Conservation (phyloP, 2,797 vertebrate species). For the Cichlasoma orientale region DNA sequence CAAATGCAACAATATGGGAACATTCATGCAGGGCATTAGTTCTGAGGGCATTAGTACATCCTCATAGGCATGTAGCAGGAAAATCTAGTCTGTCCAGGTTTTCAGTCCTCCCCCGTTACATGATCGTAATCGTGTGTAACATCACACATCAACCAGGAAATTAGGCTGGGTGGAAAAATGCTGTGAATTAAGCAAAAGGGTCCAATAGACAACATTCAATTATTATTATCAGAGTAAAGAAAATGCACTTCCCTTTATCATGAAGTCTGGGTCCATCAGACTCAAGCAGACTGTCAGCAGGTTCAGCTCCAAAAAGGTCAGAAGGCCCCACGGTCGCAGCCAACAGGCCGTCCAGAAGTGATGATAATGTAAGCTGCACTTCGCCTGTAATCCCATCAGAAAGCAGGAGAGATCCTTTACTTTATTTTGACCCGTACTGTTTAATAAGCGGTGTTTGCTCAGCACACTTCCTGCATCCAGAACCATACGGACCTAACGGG, state of each 20-base stretch:
- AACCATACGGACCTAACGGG: background rate
- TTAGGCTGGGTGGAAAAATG: background rate
- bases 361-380: no score
- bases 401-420: background rate
- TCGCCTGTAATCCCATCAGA: no score
- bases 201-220: background rate
- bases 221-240: background rate
- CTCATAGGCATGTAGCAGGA: fast-evolving
- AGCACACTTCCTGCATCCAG: fast-evolving
- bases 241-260: background rate
- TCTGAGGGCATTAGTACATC: background rate
- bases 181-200: background rate
- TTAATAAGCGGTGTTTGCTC: background rate
- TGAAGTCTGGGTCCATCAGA: background rate
- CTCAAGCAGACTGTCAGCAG: background rate
- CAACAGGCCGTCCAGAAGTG: background rate
- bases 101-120: background rate
- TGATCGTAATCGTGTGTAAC: background rate
- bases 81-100: background rate
- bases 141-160: background rate
- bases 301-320: background rate
- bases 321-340: background rate
- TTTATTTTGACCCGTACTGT: background rate
- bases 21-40: background rate
- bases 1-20: background rate